A percentile compares a stretch with the other conserved stretches of the same genome.
Conservation (phyloP, 1,140 invertebrate species). For the Triops cancriformis region DNA sequence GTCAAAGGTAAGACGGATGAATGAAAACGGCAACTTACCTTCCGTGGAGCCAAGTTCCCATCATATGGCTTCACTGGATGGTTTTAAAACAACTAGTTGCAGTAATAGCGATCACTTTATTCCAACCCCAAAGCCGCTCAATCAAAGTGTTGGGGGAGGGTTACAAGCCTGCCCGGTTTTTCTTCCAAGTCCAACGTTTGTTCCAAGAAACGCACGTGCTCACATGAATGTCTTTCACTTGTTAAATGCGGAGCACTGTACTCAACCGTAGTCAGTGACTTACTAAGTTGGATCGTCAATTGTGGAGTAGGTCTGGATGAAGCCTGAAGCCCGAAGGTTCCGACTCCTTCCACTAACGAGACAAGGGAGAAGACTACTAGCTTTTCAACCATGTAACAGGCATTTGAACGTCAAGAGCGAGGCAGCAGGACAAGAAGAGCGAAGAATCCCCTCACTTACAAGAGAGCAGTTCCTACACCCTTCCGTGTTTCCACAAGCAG, state of each 20-base stretch:
- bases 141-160: neutral
- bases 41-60: neutral
- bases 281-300: neutral
- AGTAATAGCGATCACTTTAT: neutral
- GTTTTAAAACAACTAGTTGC: neutral
- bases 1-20: neutral
- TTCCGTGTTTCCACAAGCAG: neutral
- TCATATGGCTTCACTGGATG: neutral
- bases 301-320: neutral
- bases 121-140: neutral
- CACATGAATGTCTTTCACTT: neutral
- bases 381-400: neutral
- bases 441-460: neutral
- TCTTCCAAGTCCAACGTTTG: neutral
- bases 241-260: neutral
- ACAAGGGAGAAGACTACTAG: constrained; percentile 4
- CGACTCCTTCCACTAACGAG: neutral
- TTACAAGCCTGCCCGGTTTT: neutral
- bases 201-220: constrained; percentile 9
- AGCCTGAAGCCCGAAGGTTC: neutral
- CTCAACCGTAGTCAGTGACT: neutral
- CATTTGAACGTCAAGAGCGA: neutral
- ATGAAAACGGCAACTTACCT: neutral
- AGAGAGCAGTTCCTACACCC: neutral
- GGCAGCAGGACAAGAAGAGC: neutral